Evolutionary conservation across 2,888 invertebrate species (phyloP).

Genomic region (Netelia fuscicornis): DNA sequence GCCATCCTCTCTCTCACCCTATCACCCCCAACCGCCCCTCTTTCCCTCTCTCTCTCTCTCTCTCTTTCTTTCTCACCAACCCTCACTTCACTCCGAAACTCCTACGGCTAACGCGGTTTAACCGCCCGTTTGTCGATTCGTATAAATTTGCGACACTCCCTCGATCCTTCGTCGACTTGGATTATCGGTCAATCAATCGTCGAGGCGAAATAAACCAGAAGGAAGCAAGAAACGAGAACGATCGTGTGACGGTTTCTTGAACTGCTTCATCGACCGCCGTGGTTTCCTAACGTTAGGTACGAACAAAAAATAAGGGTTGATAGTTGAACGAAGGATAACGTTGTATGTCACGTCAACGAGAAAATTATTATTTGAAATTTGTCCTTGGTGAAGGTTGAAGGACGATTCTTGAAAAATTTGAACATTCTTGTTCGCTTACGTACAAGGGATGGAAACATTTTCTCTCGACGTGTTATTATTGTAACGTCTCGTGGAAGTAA

Average conservation of each 20-base stretch:
- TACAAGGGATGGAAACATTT: no score
- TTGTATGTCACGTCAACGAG: no score
- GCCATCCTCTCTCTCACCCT: constrained; percentile 25
- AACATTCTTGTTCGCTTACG: no score
- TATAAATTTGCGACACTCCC: constrained; percentile 49
- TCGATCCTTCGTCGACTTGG: constrained; percentile 31
- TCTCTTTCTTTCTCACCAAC: constrained; percentile 24
- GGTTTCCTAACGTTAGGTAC: no score
- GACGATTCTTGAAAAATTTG: no score
- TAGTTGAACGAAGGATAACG: no score
- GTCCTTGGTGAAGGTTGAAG: no score
- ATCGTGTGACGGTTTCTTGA: background rate
- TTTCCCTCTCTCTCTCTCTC: constrained; percentile 13
- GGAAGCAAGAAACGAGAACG: background rate
- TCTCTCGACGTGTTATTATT: background rate
- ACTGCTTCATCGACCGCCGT: background rate
- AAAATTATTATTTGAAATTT: no score
- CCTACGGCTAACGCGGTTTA: constrained; percentile 39
- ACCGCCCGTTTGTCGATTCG: constrained; percentile 55
- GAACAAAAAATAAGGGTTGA: no score
- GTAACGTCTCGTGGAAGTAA: background rate
- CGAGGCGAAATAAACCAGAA: background rate
- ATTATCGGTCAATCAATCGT: constrained; percentile 51
- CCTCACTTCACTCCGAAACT: background rate
- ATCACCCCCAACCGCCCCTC: background rate